Conservation (phyloP, 2,797 vertebrate genomes). For the Sebastiscus tertius region DNA sequence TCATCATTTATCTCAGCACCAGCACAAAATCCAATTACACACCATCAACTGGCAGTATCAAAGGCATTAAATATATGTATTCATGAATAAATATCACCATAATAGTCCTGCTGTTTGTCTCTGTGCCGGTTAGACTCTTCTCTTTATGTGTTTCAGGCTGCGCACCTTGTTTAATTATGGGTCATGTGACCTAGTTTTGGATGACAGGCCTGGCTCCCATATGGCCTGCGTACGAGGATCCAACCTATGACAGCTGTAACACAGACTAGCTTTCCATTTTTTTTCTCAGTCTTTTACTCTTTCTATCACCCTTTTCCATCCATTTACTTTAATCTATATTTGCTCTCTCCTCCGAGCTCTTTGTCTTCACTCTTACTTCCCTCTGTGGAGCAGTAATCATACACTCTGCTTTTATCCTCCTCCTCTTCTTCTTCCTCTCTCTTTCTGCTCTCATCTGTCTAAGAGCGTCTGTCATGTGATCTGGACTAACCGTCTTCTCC, state of each 20-base stretch:
- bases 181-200: constrained; percentile 76
- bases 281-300: background rate
- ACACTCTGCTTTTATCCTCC: constrained; percentile 43
- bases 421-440: constrained; percentile 29
- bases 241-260: constrained; percentile 71
- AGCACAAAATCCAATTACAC: constrained; percentile 16
- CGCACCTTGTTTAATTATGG: constrained; percentile 61
- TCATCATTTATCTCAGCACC: constrained; percentile 20
- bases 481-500: constrained; percentile 49
- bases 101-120: background rate
- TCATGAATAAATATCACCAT: background rate
- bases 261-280: constrained; percentile 18
- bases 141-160: constrained; percentile 31
- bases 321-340: constrained; percentile 29
- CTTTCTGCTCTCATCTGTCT: constrained; percentile 52
- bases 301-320: background rate
- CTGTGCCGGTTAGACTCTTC: background rate
- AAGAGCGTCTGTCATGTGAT: constrained; percentile 70
- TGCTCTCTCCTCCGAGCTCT: constrained; percentile 24
- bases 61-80: background rate
- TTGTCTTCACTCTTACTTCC: constrained; percentile 34
- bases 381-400: constrained; percentile 44
- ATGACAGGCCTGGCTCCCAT: constrained; percentile 63
- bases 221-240: constrained; percentile 60
- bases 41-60: background rate